phyloP scores from a whole-genome alignment of 2,888 invertebrate genomes.

The Amiota mariae region DNA sequence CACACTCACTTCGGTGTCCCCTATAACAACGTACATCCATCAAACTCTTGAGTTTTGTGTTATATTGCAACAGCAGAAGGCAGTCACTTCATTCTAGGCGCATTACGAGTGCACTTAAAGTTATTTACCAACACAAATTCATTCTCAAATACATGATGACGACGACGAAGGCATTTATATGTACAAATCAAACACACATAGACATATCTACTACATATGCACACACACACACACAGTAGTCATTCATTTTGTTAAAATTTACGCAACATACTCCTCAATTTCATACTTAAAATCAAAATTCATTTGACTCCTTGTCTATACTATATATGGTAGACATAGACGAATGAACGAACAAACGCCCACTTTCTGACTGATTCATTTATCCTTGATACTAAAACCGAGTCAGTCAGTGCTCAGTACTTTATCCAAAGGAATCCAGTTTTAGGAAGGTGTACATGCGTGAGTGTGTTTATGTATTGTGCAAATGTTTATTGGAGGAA shows the following conservation, averaged over 20 bases:
- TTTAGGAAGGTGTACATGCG: no score
- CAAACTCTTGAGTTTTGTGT: conserved; percentile 17
- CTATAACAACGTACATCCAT: neutral
- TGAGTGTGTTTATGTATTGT: no score
- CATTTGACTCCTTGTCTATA: no score
- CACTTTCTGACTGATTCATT: no score
- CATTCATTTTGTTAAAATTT: conserved; percentile 55
- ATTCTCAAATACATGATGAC: conserved; percentile 30
- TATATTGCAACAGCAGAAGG: conserved; percentile 23
- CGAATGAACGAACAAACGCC: no score
- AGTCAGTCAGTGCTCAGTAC: no score
- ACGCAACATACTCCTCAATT: conserved; percentile 51
- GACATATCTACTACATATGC: no score
- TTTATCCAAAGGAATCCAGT: no score
- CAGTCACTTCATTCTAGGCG: conserved; percentile 10
- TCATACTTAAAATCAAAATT: no score
- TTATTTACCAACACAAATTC: conserved; percentile 33
- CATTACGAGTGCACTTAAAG: conserved; percentile 19
- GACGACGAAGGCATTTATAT: neutral
- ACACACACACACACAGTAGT: conserved; percentile 24
- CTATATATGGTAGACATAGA: no score
- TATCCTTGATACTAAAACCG: no score
- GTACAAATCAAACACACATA: conserved; percentile 9
- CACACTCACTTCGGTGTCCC: neutral
- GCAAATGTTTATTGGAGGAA: no score